These are phyloP conservation scores for Drosophila trapezifrons DNA, from an alignment of 1,140 invertebrate species.

Conservation along the genomic window DNA sequence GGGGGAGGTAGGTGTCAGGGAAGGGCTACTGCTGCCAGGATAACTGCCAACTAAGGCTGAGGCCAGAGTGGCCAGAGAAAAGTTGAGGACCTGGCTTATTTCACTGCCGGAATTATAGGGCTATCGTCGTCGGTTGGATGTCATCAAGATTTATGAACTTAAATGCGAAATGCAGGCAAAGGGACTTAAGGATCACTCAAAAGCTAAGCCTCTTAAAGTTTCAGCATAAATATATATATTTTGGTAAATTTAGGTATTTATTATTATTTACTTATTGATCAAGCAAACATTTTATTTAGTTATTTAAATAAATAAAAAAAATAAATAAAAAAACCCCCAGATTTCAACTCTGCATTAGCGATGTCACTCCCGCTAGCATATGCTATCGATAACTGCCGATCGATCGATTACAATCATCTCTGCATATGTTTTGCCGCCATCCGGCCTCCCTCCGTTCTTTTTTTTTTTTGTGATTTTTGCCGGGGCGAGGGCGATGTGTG, in stretches of 20 bases:
- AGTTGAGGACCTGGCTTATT: conserved; percentile 24
- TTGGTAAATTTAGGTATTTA: too few relatives aligned
- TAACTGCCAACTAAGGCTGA: conserved; percentile 19
- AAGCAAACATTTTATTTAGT: too few relatives aligned
- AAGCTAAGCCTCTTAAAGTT: not conserved
- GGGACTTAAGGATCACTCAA: not conserved
- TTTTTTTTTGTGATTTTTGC: not conserved
- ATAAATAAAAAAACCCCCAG: too few relatives aligned
- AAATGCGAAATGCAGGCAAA: not conserved
- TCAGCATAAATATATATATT: not conserved
- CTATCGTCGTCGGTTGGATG: not conserved
- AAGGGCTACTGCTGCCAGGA: conserved; percentile 6
- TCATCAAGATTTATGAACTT: conserved; percentile 21
- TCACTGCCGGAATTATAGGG: conserved; percentile 10
- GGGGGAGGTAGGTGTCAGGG: too few relatives aligned
- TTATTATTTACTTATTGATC: too few relatives aligned
- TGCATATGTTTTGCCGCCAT: conserved; percentile 31
- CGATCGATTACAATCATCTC: conserved; percentile 25
- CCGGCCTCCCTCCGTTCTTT: not conserved
- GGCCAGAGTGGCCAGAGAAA: conserved; percentile 25
- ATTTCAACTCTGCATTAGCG: not conserved
- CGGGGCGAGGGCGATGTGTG: not conserved
- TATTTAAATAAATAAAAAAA: too few relatives aligned
- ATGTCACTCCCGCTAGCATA: not conserved
- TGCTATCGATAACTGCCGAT: conserved; percentile 29